Evolutionary conservation across 2,888 invertebrate genomes (phyloP), one percentile per base, ranked within the genome.

Genomic region (Choreutis nemorana): DNA sequence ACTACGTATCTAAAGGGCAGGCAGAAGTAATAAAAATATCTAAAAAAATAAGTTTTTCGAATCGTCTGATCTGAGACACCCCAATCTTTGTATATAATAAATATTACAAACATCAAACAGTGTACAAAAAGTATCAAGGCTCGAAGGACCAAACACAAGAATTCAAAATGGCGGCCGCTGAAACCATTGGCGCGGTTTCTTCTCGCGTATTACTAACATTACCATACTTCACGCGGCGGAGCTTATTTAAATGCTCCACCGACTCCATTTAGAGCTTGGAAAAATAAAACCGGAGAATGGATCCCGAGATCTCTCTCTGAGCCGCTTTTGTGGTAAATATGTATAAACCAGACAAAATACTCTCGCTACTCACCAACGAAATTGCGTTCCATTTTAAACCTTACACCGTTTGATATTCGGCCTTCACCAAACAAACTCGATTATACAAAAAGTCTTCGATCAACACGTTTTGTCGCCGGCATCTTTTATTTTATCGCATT

Each of bases 161-260:
- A 72, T 71, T 68, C 73, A 75, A 75, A 65, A 75, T 77, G 75
- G 75, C 71, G 49, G 55, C 47, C 50, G 37, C 39, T 49, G 48
- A 48, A 45, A 55, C 50, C 55, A 55, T 54, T 51, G 52, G 58
- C 61, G 65, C 64, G 65, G 68, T 72, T 72, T 65, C 73, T 70
- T 66, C 59, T 56, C 62, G 62, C 67, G 73, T 73, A 75, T 75
- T 75, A 75, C 70, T 61, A 60, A 68, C 73, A 78, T 78, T 78
- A 78, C 75, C 78, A 77, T 78, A 75, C 73, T 75, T 72, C 72
- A 73, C 71, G 55, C 70, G 59, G 55, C 62, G 75, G 64, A 66
- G 77, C 75, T 78, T 78, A 78, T 78, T 77, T 77, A 78, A 78
- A 78, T 78, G 78, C 75, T 71, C 75, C 77, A 75, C 77, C 72